Conservation (phyloP, 1,140 invertebrate species). For the Cotesia glomerata region DNA sequence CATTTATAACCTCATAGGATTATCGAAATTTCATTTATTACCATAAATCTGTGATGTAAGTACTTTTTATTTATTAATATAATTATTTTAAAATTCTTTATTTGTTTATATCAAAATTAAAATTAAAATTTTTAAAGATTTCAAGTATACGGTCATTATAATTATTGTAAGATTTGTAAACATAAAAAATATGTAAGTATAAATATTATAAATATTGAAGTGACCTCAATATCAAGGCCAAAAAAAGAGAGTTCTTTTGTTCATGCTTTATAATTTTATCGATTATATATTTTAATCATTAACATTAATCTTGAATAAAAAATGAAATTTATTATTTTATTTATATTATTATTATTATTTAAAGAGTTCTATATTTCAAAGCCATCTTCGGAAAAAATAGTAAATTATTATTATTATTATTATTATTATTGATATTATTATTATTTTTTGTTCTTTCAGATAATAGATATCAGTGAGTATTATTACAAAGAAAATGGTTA, state of each 20-base stretch:
- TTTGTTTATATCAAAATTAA: too few relatives aligned
- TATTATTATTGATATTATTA: background rate
- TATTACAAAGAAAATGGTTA: slow-evolving; percentile 17
- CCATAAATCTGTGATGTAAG: too few relatives aligned
- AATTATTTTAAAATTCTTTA: background rate
- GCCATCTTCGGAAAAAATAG: too few relatives aligned
- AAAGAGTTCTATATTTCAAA: too few relatives aligned
- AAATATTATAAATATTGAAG: background rate
- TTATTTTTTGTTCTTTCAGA: background rate
- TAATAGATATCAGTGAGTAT: background rate
- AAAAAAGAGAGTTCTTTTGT: slow-evolving; percentile 16
- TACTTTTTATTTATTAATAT: background rate
- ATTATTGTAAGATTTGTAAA: too few relatives aligned
- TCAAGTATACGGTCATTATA: too few relatives aligned
- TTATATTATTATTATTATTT: background rate
- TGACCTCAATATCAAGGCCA: slow-evolving; percentile 28
- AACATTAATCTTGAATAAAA: background rate
- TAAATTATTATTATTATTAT: background rate
- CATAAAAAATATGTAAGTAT: too few relatives aligned
- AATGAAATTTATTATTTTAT: background rate
- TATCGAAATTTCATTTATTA: too few relatives aligned
- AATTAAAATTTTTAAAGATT: too few relatives aligned
- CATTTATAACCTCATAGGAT: too few relatives aligned
- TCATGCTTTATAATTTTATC: slow-evolving; percentile 11
- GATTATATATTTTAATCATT: slow-evolving; percentile 4